phyloP scores from a whole-genome alignment of 2,797 vertebrate genomes.

The Sebastes diaconus region DNA sequence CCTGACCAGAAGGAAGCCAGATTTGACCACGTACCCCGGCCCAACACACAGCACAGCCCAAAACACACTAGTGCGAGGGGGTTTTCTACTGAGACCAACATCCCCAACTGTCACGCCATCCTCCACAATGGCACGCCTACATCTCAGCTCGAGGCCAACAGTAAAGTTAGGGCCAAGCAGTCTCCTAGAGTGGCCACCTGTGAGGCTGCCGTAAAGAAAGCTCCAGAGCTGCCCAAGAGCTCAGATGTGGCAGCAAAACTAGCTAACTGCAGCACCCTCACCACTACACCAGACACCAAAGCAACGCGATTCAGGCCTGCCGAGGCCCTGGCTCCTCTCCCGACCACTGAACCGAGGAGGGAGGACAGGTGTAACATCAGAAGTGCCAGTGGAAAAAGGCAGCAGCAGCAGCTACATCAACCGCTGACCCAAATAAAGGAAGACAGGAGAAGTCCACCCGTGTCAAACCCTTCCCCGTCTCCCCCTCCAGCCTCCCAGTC shows the following conservation, averaged over 20 bases:
- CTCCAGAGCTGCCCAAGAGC: slow-evolving; percentile 74
- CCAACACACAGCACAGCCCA: slow-evolving; percentile 76
- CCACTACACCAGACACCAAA: slow-evolving; percentile 71
- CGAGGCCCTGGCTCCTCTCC: slow-evolving; percentile 71
- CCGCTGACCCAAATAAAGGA: slow-evolving; percentile 83
- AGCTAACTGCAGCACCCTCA: slow-evolving; percentile 57
- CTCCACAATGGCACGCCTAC: slow-evolving; percentile 80
- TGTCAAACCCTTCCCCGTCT: slow-evolving; percentile 77
- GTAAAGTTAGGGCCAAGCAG: slow-evolving; percentile 85
- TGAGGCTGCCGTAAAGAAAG: slow-evolving; percentile 76
- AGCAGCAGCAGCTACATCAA: slow-evolving; percentile 61
- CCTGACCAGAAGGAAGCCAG: slow-evolving; percentile 70
- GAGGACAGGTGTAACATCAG: slow-evolving; percentile 85
- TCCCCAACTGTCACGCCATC: slow-evolving; percentile 72
- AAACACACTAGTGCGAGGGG: slow-evolving; percentile 82
- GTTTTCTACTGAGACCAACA: slow-evolving; percentile 79
- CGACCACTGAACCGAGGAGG: slow-evolving; percentile 72
- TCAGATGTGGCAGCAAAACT: slow-evolving; percentile 48
- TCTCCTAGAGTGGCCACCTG: slow-evolving; percentile 52
- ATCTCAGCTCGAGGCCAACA: slow-evolving; percentile 80
- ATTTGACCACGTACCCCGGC: slow-evolving; percentile 50
- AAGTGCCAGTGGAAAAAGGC: slow-evolving; percentile 84
- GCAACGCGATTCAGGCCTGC: slow-evolving; percentile 57
- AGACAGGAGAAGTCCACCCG: slow-evolving; percentile 78
- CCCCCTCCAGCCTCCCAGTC: slow-evolving; percentile 69